Conservation (phyloP, 2,113 vertebrate species). For the Anarrhichthys ocellatus region DNA sequence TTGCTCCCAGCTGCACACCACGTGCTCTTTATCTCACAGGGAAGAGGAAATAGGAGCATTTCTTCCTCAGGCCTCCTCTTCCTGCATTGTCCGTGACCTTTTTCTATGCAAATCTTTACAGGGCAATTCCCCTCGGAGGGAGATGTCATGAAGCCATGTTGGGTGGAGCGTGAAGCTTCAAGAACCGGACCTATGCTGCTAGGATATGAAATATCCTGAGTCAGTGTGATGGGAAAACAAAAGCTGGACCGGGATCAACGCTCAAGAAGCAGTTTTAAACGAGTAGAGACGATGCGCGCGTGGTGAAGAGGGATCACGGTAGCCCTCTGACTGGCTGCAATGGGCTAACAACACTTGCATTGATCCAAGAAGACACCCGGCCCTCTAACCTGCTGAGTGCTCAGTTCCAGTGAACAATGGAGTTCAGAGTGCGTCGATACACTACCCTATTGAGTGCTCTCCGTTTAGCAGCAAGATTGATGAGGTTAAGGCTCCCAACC, state of each 20-base stretch:
- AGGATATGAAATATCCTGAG: conserved; percentile 31
- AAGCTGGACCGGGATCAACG: conserved; percentile 30
- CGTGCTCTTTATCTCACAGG: conserved; percentile 66
- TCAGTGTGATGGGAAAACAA: conserved; percentile 37
- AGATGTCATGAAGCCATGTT: conserved; percentile 12
- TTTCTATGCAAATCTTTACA: conserved; percentile 68
- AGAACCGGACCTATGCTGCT: conserved; percentile 23
- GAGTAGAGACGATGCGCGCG: conserved; percentile 35
- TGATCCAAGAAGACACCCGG: conserved; percentile 84
- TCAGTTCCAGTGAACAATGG: conserved; percentile 85
- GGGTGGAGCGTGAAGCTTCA: conserved; percentile 24
- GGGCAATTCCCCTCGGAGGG: conserved; percentile 40
- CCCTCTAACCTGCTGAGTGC: conserved; percentile 87
- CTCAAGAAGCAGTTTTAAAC: conserved; percentile 44
- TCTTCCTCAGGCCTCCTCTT: conserved; percentile 38
- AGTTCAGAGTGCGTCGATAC: conserved; percentile 84
- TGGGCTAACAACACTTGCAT: conserved; percentile 81
- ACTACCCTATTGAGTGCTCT: conserved; percentile 82
- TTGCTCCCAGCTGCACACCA: conserved; percentile 45
- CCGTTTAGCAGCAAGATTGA: conserved; percentile 85
- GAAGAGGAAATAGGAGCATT: conserved; percentile 66
- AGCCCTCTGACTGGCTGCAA: conserved; percentile 68
- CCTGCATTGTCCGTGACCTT: conserved; percentile 70
- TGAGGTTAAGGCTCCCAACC: conserved; percentile 82
- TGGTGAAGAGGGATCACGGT: conserved; percentile 37